Percentiles rank a stretch among this genome's conserved stretches.
Conservation (phyloP, 2,113 vertebrate species). For the Mustela nigripes region DNA sequence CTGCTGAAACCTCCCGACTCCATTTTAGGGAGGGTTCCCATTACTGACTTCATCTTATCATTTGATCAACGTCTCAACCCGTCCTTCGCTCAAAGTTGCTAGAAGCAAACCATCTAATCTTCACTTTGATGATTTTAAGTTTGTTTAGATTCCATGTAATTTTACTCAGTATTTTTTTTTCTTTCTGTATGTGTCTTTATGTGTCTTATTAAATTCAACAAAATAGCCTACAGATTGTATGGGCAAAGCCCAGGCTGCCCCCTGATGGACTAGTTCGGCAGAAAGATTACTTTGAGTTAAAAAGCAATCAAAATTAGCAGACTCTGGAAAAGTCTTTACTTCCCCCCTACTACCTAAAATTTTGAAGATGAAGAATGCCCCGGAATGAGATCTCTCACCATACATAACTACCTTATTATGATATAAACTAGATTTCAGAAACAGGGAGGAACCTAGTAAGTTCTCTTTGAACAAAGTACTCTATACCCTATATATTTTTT, state of each 20-base stretch:
- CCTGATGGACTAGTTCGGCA: not conserved
- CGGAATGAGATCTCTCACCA: not conserved
- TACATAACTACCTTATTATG: not conserved
- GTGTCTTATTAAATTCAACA: not conserved
- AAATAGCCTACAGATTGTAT: not conserved
- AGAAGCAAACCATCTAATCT: not conserved
- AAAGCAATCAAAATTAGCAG: not conserved
- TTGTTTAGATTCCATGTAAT: not conserved
- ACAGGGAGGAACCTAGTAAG: not conserved
- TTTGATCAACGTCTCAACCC: not conserved
- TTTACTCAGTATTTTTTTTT: not conserved
- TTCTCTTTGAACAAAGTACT: not conserved
- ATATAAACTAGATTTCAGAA: not conserved
- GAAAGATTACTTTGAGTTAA: not conserved
- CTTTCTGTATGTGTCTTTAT: not conserved
- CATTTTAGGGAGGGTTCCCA: not conserved
- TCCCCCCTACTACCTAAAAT: not conserved
- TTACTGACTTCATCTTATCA: not conserved
- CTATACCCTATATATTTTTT: not conserved
- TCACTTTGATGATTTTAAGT: not conserved
- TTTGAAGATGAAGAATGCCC: not conserved
- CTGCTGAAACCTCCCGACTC: not conserved
- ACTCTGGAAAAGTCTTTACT: not conserved
- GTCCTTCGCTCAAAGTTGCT: not conserved
- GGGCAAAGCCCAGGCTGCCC: not conserved